Evolutionary conservation across 2,888 invertebrate species (phyloP).

Genomic region (Subacronicta megacephala): DNA sequence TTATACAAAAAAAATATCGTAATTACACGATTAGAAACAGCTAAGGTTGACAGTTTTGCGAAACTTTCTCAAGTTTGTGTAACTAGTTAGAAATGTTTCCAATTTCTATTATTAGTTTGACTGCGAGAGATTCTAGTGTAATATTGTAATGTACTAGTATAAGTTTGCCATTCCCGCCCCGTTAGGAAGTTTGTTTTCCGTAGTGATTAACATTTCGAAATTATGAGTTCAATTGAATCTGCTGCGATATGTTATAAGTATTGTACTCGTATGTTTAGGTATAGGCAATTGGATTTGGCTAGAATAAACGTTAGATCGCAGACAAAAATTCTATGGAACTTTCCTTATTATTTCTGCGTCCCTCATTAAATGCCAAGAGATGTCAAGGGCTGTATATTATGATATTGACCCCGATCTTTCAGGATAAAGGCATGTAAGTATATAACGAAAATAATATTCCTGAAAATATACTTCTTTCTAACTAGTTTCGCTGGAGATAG

Average conservation of each 20-base stretch:
- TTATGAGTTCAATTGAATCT: conserved; percentile 21
- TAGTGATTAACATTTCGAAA: conserved; percentile 30
- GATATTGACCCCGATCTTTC: too few relatives aligned
- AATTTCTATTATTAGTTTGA: conserved; percentile 50
- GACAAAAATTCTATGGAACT: too few relatives aligned
- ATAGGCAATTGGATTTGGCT: too few relatives aligned
- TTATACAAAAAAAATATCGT: conserved; percentile 1
- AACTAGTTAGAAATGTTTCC: conserved; percentile 46
- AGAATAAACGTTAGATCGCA: too few relatives aligned
- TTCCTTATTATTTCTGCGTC: too few relatives aligned
- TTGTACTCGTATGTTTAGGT: too few relatives aligned
- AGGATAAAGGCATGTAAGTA: too few relatives aligned
- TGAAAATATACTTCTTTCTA: too few relatives aligned
- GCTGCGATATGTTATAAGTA: conserved; percentile 1
- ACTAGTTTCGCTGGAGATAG: too few relatives aligned
- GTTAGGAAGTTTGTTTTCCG: conserved; percentile 41
- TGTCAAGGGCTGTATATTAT: too few relatives aligned
- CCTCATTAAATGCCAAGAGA: too few relatives aligned
- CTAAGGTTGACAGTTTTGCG: conserved; percentile 19
- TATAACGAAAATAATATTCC: too few relatives aligned
- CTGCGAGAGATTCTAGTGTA: conserved; percentile 25
- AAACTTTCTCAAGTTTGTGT: conserved; percentile 27
- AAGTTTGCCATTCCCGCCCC: conserved; percentile 34
- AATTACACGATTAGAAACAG: conserved; percentile 22
- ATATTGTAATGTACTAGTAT: conserved; percentile 54